phyloP scores from a whole-genome alignment of 2,888 invertebrate genomes.

The Drosophila atripex region DNA sequence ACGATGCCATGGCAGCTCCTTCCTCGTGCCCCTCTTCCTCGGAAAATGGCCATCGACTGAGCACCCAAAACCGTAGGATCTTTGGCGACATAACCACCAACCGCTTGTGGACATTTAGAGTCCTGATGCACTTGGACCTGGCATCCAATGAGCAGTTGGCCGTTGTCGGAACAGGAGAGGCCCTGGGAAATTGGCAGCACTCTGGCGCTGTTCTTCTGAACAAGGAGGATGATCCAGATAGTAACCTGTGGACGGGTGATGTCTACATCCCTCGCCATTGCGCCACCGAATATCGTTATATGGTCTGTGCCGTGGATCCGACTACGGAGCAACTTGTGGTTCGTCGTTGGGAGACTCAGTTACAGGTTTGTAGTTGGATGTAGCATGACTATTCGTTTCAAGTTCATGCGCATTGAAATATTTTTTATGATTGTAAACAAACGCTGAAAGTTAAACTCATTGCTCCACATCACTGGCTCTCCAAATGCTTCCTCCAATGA shows the following conservation, averaged over 20 bases:
- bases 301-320: conserved; percentile 89
- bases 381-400: background rate
- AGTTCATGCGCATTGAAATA: too few relatives aligned
- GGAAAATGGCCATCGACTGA: conserved; percentile 4
- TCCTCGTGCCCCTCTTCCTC: conserved; percentile 41
- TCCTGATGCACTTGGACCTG: conserved; percentile 85
- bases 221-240: conserved; percentile 83
- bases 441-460: too few relatives aligned
- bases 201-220: conserved; percentile 86
- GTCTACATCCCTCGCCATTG: conserved; percentile 88
- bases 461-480: too few relatives aligned
- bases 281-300: conserved; percentile 90
- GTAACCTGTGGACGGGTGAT: conserved; percentile 87
- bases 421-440: too few relatives aligned
- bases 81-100: conserved; percentile 68
- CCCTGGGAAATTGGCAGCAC: conserved; percentile 90
- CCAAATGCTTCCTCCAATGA: too few relatives aligned
- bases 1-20: conserved; percentile 75
- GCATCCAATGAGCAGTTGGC: conserved; percentile 87
- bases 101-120: conserved; percentile 85
- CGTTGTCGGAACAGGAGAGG: conserved; percentile 88
- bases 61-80: conserved; percentile 38
- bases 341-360: conserved; percentile 92
- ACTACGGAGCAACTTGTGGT: conserved; percentile 86
- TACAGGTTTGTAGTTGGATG: conserved; percentile 79